Percentiles rank a stretch among this genome's conserved stretches.
Evolutionary conservation across 23 tunicate species (phyloP).

Genomic region (Trididemnum clinides): DNA sequence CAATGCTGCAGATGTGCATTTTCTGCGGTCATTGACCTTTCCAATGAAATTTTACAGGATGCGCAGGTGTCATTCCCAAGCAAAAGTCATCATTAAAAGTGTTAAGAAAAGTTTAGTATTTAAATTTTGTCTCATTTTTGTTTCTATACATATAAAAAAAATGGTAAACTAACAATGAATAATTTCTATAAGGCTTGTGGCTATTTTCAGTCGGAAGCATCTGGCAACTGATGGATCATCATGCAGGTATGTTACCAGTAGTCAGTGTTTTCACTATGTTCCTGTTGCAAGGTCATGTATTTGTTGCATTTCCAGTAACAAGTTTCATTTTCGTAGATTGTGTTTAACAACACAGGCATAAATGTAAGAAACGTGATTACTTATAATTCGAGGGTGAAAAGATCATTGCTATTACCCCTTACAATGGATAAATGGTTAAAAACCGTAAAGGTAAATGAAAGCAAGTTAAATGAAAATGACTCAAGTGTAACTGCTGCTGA

Average conservation of each 20-base stretch:
- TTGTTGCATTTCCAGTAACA: slow-evolving; percentile 26
- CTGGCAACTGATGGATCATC: slow-evolving; percentile 35
- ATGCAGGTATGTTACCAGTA: neutral
- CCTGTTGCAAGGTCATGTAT: slow-evolving; percentile 27
- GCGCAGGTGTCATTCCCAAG: no score
- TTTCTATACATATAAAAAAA: slow-evolving; percentile 14
- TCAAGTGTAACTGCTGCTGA: slow-evolving; percentile 19
- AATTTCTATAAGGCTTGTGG: slow-evolving; percentile 20
- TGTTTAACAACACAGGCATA: slow-evolving; percentile 28
- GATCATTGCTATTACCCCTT: slow-evolving; percentile 21
- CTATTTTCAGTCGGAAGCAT: slow-evolving; percentile 28
- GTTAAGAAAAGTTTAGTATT: slow-evolving; percentile 8
- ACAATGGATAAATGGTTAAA: slow-evolving; percentile 29
- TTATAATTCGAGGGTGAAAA: slow-evolving; percentile 24
- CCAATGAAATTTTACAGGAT: no score
- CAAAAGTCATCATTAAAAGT: neutral
- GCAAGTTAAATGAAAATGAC: slow-evolving; percentile 25
- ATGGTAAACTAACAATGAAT: neutral
- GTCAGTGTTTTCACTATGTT: slow-evolving; percentile 33
- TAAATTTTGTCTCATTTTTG: slow-evolving; percentile 3
- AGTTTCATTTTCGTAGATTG: slow-evolving; percentile 34
- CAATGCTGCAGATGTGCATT: no score
- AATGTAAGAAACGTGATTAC: slow-evolving; percentile 12
- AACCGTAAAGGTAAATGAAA: slow-evolving; percentile 27
- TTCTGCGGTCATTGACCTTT: no score